Conservation (phyloP, 2,888 invertebrate genomes). For the Drosophila diplacantha region DNA sequence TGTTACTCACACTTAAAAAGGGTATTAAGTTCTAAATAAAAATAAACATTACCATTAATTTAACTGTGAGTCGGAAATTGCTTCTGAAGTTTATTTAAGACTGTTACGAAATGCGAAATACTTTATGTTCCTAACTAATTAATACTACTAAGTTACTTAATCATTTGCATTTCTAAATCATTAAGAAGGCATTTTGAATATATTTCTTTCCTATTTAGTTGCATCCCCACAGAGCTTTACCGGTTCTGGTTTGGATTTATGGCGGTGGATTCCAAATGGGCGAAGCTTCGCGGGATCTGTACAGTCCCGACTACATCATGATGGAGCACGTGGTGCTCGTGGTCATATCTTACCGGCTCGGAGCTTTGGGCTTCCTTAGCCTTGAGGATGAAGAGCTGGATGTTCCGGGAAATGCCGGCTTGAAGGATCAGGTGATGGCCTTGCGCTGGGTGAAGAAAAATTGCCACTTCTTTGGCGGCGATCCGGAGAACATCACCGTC, state of each 20-base stretch:
- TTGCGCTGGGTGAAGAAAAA: conserved; percentile 79
- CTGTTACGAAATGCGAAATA: no score
- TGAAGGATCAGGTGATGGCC: conserved; percentile 80
- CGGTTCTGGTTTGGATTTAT: conserved; percentile 79
- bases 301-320: conserved; percentile 79
- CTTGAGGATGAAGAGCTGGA: conserved; percentile 78
- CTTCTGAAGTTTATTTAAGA: background rate
- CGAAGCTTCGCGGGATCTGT: conserved; percentile 76
- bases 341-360: conserved; percentile 79
- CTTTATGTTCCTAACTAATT: background rate
- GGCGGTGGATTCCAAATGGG: conserved; percentile 79
- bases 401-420: conserved; percentile 79
- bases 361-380: conserved; percentile 78
- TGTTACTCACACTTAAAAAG: background rate
- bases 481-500: conserved; percentile 79
- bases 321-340: conserved; percentile 79
- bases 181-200: background rate
- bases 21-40: background rate
- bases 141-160: background rate
- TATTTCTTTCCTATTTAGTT: conserved; percentile 49
- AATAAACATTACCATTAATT: background rate
- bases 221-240: conserved; percentile 69
- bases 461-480: conserved; percentile 79
- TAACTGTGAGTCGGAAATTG: background rate
- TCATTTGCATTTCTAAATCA: background rate